Base-by-base conservation (phyloP, 2,888 invertebrate genomes). In the Plusia festucae region DNA sequence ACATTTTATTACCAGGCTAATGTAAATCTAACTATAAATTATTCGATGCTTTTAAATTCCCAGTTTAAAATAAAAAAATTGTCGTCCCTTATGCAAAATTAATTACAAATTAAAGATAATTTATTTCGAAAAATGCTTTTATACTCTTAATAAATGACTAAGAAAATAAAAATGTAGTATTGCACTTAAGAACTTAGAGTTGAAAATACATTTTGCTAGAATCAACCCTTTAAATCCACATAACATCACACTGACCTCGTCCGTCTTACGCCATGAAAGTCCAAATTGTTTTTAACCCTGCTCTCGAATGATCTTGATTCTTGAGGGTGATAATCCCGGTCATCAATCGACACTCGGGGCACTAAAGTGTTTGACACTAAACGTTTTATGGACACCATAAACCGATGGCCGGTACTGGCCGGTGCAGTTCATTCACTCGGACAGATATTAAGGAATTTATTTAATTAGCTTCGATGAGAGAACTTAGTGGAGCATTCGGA, bases 371-470 rank as follows among this genome's bases (percentile, higher is more conserved):
- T 69, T 69, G 72, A 71, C 73, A 77, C 72, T 81, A 79, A 83
- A 77, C 80, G 69, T 58, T 82, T 82, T 81, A 82, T 76, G 68
- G 53, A 32, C 32, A 46, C 61, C 54, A 74, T 82, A 78, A 82
- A 79, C 53, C 67, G 62, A 58, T 46, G 57, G 57, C 30, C 53
- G 40, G 61, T 63, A 60, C 58, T 46, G 57, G 57, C 30, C 53
- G 40, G 61, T 63, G 63, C 58, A 66, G 76, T 70, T 76, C 81
- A 74, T 79, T 79, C 81, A 79, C 82, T 74, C 53, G 65, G 30
- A 9, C 44, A 27, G 32, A 24, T 61, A 58, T 53, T 16, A n/a
- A 65, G 69, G 74, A 71, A 76, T 76, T 65, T 61, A 68, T 78
- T 70, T 81, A 79, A 79, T 79, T 76, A 73, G 68, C 27, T 73